A percentile compares a stretch with the other conserved stretches of the same genome.
phyloP scores from a whole-genome alignment of 1,140 invertebrate species.

The Mya arenaria region DNA sequence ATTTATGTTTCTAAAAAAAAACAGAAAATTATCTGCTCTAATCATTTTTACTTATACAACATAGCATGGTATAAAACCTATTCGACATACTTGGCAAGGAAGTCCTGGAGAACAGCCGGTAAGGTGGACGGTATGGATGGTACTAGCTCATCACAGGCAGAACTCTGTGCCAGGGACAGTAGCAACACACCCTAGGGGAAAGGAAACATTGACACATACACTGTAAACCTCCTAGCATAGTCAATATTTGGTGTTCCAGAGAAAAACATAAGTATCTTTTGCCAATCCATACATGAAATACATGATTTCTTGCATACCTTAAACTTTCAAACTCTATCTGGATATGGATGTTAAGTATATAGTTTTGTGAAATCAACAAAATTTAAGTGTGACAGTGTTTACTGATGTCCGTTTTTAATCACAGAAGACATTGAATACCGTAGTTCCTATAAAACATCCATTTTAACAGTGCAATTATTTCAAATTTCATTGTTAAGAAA shows the following conservation, averaged over 20 bases:
- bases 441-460: too few species aligned
- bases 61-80: background rate
- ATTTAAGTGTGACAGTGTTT: too few species aligned
- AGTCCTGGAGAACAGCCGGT: slow-evolving; percentile 86
- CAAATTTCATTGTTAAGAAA: too few species aligned
- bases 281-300: too few species aligned
- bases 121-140: slow-evolving; percentile 79
- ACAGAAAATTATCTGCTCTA: background rate
- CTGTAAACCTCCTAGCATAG: background rate
- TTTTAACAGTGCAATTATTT: too few species aligned
- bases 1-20: background rate
- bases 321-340: too few species aligned
- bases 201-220: background rate
- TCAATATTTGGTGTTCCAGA: background rate
- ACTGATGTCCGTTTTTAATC: too few species aligned
- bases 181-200: slow-evolving; percentile 75
- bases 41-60: background rate
- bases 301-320: too few species aligned
- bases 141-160: slow-evolving; percentile 67
- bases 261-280: too few species aligned
- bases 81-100: slow-evolving; percentile 84
- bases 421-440: too few species aligned
- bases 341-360: background rate
- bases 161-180: slow-evolving; percentile 72
- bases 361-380: background rate